A percentile compares a stretch with the other conserved stretches of the same genome.
Evolutionary conservation across 2,797 vertebrate genomes (phyloP).

Genomic region (Allobates femoralis): DNA sequence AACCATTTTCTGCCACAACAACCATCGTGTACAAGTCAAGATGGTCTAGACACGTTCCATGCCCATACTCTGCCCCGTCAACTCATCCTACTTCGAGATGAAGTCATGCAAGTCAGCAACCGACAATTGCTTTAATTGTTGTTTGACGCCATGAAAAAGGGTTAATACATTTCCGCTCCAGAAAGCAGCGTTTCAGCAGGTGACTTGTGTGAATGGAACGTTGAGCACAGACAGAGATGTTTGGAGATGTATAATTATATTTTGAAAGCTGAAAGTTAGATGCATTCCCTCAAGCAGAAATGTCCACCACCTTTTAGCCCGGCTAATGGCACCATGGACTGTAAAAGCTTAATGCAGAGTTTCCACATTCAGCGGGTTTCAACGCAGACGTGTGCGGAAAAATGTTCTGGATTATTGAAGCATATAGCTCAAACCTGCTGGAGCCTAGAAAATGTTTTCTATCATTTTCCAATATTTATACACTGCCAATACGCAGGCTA

Average conservation of each 20-base stretch:
- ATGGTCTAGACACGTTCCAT: neutral
- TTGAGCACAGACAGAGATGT: constrained; percentile 35
- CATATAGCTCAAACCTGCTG: constrained; percentile 18
- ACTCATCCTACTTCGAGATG: constrained; percentile 6
- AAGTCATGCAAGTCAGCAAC: constrained; percentile 7
- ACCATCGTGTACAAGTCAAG: neutral
- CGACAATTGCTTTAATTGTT: constrained; percentile 10
- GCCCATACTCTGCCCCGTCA: neutral
- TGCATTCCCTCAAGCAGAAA: constrained; percentile 47
- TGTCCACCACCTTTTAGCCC: constrained; percentile 46
- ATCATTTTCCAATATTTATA: neutral
- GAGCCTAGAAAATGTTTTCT: neutral
- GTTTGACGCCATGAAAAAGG: neutral
- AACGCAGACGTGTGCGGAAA: constrained; percentile 6
- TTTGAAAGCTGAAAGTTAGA: constrained; percentile 47
- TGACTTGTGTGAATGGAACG: constrained; percentile 33
- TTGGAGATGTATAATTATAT: constrained; percentile 55
- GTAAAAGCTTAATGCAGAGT: constrained; percentile 32
- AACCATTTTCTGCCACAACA: neutral
- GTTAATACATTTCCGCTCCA: constrained; percentile 46
- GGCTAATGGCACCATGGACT: constrained; percentile 26
- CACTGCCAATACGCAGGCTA: neutral
- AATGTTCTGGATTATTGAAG: constrained; percentile 19
- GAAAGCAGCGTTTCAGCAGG: constrained; percentile 36
- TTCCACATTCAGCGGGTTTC: neutral